Base-by-base conservation (phyloP, 2,113 vertebrate species). In the Crotalus horridus region DNA sequence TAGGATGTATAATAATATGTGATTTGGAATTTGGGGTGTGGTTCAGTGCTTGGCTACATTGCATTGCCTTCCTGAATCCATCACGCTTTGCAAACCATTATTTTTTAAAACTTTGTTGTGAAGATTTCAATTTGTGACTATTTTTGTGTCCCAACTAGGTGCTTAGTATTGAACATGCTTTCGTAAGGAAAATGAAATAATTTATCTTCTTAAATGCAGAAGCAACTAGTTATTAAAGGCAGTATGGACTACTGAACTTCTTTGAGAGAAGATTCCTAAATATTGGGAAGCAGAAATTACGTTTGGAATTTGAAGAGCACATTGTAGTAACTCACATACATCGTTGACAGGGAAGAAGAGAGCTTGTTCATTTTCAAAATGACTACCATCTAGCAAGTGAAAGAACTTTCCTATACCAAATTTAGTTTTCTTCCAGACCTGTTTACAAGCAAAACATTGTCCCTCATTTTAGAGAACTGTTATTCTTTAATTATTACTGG, bases 131-230 rank as follows among this genome's bases (percentile, higher is more conserved):
- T 39, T 39, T 39, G 39, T 39, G 39, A 39, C 39, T 39, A 39
- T 39, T 39, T 39, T 39, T 39, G 39, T 39, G 39, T 29, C 48
- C 81, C 93, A 92, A 92, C 11, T 13, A 94, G 9, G 23, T 20
- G 39, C 56, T 91, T 95, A 92, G 89, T 89, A 59, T 90, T 85
- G 92, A 61, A 90, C 29, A 69, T 11, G 10, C 12, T 55, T 43
- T 55, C 53, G 43, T 69, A 48, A 8, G 93, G 54, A 46, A 89
- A 43, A 91, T 91, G 58, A 92, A 92, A 90, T 23, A 91, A 91
- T 33, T n/a, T 43, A 89, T 89, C 54, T 85, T 7, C 21, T 33
- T 64, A n/a, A 92, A 61, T 39, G 8, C 23, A 64, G 48, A 87
- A 87, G 21, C 56, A 91, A 51, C 2, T 21, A 20, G 26, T 33